These are phyloP conservation scores for Clostera curtula DNA, from an alignment of 2,888 invertebrate genomes.

Conservation along the genomic window DNA sequence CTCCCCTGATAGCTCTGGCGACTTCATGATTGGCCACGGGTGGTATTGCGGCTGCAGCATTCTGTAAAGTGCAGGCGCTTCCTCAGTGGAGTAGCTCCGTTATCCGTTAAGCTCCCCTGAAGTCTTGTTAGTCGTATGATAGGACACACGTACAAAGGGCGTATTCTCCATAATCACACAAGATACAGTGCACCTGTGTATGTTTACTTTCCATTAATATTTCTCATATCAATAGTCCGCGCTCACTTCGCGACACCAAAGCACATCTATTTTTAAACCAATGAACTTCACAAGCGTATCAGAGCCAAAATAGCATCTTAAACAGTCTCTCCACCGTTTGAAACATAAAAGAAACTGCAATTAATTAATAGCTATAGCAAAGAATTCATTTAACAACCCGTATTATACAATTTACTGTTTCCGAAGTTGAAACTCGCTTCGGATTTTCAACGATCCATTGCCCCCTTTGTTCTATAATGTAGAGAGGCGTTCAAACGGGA, in stretches of 20 bases:
- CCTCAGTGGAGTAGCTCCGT: too few relatives aligned
- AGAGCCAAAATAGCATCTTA: conserved; percentile 22
- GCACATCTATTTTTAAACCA: conserved; percentile 23
- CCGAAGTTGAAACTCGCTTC: conserved; percentile 21
- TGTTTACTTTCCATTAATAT: too few relatives aligned
- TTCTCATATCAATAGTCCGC: too few relatives aligned
- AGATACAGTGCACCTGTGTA: too few relatives aligned
- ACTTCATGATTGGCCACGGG: too few relatives aligned
- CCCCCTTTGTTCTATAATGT: conserved; percentile 48
- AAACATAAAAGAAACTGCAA: conserved; percentile 22
- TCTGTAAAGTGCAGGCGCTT: too few relatives aligned
- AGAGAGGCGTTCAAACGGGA: conserved; percentile 26
- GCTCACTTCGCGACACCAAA: conserved; percentile 4
- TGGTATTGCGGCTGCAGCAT: too few relatives aligned
- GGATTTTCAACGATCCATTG: conserved; percentile 58
- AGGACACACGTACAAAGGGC: too few relatives aligned
- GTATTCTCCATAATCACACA: too few relatives aligned
- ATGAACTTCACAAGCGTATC: conserved; percentile 21
- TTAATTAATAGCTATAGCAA: conserved; percentile 36
- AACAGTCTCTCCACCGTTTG: conserved; percentile 20
- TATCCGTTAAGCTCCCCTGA: too few relatives aligned
- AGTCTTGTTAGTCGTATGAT: too few relatives aligned
- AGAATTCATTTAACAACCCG: conserved; percentile 34
- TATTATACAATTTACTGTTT: conserved; percentile 36
- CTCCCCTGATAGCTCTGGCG: too few relatives aligned